Evolutionary conservation across 2,113 vertebrate species (phyloP).

Genomic region (Malurus cyaneus): DNA sequence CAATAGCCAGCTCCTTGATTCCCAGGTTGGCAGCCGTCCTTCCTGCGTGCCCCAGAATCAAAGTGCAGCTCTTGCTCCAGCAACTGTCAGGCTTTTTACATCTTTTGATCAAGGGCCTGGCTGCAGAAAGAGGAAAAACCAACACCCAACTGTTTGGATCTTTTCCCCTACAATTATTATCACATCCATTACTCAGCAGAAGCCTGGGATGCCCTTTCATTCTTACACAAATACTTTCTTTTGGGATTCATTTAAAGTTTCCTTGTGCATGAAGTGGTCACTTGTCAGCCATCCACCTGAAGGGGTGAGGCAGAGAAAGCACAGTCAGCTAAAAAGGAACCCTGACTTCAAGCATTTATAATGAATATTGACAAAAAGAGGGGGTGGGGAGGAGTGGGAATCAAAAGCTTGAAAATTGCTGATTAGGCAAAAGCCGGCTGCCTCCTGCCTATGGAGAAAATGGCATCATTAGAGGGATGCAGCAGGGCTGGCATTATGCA

Average conservation of each 20-base stretch:
- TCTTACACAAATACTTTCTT: conserved; percentile 58
- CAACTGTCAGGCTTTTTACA: conserved; percentile 8
- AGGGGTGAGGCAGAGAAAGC: conserved; percentile 63
- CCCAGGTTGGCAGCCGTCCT: conserved; percentile 8
- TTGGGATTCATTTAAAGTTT: conserved; percentile 60
- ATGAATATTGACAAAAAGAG: conserved; percentile 76
- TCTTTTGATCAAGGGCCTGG: conserved; percentile 48
- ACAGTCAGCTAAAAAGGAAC: conserved; percentile 74
- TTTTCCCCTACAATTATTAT: conserved; percentile 41
- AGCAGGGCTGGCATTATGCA: conserved; percentile 53
- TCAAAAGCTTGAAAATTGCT: conserved; percentile 72
- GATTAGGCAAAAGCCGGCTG: conserved; percentile 62
- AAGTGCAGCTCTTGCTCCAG: background rate
- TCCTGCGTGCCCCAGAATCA: background rate
- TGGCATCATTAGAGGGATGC: conserved; percentile 70
- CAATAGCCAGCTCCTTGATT: conserved; percentile 21
- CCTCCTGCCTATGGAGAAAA: conserved; percentile 60
- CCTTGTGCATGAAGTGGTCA: conserved; percentile 55
- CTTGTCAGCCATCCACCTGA: conserved; percentile 69
- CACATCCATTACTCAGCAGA: conserved; percentile 64
- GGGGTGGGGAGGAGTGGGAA: conserved; percentile 28
- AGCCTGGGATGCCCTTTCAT: conserved; percentile 36
- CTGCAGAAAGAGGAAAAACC: conserved; percentile 19
- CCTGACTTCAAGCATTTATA: conserved; percentile 75
- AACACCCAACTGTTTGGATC: conserved; percentile 39